Evolutionary conservation across 2,797 vertebrate species (phyloP).

Genomic region (Sebastes dallii): DNA sequence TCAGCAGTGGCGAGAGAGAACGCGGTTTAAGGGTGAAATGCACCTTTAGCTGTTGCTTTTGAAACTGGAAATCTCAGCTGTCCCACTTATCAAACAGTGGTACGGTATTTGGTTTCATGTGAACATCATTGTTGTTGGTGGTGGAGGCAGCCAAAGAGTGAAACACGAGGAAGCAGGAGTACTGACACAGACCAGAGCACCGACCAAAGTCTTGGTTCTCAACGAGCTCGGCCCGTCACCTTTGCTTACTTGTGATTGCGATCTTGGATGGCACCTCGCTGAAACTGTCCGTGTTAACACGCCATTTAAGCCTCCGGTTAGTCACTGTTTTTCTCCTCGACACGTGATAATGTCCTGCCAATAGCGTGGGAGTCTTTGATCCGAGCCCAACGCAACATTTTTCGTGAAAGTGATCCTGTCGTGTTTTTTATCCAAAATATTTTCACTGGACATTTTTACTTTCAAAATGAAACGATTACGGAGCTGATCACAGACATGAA

Average conservation of each 20-base stretch:
- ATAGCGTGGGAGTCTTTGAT: conserved; percentile 7
- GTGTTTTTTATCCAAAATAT: conserved; percentile 6
- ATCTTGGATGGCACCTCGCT: conserved; percentile 46
- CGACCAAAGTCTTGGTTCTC: neutral
- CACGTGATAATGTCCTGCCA: conserved; percentile 2
- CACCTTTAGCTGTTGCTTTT: neutral
- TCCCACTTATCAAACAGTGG: conserved; percentile 1
- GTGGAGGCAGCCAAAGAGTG: conserved; percentile 22
- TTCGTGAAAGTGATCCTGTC: neutral
- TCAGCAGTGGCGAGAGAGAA: neutral
- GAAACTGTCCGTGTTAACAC: conserved; percentile 6
- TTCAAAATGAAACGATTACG: neutral
- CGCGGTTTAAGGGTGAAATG: neutral
- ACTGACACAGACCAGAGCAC: conserved; percentile 41
- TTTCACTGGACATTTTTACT: neutral
- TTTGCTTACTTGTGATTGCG: conserved; percentile 31
- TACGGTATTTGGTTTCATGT: conserved; percentile 47
- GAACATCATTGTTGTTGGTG: conserved; percentile 43
- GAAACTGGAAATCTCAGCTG: neutral
- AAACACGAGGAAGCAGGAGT: conserved; percentile 22
- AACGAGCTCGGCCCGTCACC: conserved; percentile 15
- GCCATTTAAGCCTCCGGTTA: neutral
- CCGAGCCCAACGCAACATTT: neutral
- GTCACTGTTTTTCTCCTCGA: conserved; percentile 2
- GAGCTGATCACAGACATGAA: neutral